Conservation (phyloP, 2,797 vertebrate genomes). For the Pristis pectinata region DNA sequence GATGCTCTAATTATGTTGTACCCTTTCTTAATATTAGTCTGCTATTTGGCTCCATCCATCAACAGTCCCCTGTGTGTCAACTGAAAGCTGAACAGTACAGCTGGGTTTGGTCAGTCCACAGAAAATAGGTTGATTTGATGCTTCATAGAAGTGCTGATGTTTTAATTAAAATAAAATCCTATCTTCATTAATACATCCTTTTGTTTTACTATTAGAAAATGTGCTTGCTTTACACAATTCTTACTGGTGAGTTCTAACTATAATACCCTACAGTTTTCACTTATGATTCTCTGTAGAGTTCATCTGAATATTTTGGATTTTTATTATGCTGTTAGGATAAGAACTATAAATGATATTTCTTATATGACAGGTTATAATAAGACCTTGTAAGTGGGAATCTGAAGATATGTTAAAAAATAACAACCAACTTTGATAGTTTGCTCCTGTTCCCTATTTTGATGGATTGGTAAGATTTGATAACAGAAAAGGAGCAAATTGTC, state of each 20-base stretch:
- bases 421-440: neutral
- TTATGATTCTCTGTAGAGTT: neutral
- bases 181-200: neutral
- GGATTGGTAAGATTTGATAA: neutral
- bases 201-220: conserved; percentile 3
- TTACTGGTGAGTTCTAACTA: neutral
- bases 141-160: neutral
- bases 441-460: neutral
- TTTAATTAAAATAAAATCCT: neutral
- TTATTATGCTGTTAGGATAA: neutral
- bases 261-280: neutral
- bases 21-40: neutral
- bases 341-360: neutral
- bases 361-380: neutral
- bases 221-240: neutral
- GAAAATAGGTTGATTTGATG: neutral
- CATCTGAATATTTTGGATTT: neutral
- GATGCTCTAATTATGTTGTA: neutral
- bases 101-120: neutral
- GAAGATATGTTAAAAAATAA: no score
- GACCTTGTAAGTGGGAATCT: neutral
- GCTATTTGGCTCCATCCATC: neutral
- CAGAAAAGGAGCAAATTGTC: neutral
- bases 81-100: neutral
- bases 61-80: neutral